These are phyloP conservation scores for Ammodytes marinus DNA, from an alignment of 2,113 vertebrate species.

Conservation along the genomic window DNA sequence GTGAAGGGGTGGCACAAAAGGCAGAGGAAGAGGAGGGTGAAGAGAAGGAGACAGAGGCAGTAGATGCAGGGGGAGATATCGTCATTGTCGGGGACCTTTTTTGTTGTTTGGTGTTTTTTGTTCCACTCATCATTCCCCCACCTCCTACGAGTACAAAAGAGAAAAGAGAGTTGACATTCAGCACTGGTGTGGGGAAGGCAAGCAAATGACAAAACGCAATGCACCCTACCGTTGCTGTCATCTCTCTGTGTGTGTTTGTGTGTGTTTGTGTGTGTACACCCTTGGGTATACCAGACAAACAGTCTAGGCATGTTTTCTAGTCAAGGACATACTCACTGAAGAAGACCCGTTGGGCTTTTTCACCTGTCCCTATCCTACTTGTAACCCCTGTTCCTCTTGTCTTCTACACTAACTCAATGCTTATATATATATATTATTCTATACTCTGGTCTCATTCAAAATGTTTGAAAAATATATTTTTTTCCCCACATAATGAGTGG, in stretches of 20 bases:
- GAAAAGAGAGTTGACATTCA: conserved; percentile 80
- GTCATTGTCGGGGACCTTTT: conserved; percentile 78
- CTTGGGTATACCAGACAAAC: conserved; percentile 61
- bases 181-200: conserved; percentile 73
- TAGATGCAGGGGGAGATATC: conserved; percentile 74
- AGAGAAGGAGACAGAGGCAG: conserved; percentile 63
- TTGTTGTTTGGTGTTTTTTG: conserved; percentile 79
- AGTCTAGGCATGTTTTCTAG: conserved; percentile 57
- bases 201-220: conserved; percentile 70
- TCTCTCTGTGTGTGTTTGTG: conserved; percentile 39
- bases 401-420: conserved; percentile 22
- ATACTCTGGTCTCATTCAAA: conserved; percentile 5
- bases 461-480: conserved; percentile 13
- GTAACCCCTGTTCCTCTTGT: conserved; percentile 3
- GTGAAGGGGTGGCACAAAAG: conserved; percentile 69
- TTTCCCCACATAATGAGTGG: not conserved
- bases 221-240: conserved; percentile 67
- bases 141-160: conserved; percentile 81
- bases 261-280: conserved; percentile 47
- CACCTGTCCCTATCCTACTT: conserved; percentile 6
- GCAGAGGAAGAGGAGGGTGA: conserved; percentile 60
- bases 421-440: conserved; percentile 28
- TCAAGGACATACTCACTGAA: conserved; percentile 70
- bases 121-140: conserved; percentile 65
- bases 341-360: conserved; percentile 33